Base-by-base conservation (phyloP, 2,113 vertebrate genomes). In the Odontesthes bonariensis region DNA sequence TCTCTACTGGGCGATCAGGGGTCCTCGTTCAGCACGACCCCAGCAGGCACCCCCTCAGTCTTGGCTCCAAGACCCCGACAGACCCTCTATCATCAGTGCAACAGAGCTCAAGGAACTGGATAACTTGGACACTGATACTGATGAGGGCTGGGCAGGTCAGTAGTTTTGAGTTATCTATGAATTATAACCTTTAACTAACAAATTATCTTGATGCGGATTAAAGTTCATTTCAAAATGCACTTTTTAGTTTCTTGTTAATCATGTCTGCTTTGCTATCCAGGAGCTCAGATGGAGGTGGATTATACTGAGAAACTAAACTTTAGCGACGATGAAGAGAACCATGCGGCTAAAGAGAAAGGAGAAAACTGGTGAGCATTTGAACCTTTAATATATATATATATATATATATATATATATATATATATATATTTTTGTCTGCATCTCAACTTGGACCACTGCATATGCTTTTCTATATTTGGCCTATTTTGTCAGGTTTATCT, bases 71-170 rank as follows among this genome's bases (percentile, higher is more conserved):
- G 97, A 98, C 55, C 95, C 96, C 5, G 97, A 98, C 60, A 95
- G 98, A 51, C 98, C 98, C 1, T 97, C 97, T 31, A 99, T 99
- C 69, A 93, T 99, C 52, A 99, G 96, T 78, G 97, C 97, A 20
- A 97, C 94, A 16, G 98, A 99, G 68, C 93, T 99, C 13, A 99
- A 99, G 82, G 98, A 98, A 84, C 95, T 99, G 27, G 98, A 99
- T 90, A 99, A 96, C 78, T 91, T 99, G 8, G 98, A 99, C 92
- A 98, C 96, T 2, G 98, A 99, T 69, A 94, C 96, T 0, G 98
- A 99, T 89, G 98, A 99, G 81, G 98, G 98, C 76, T 99, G 98
- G 98, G 98, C 98, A 91, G 98, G 98, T 99, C 80, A 90, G 94
- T 86, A 23, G 16, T 33, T 27, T 2, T 10, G 33, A 16, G 11